Percentiles rank a stretch among this genome's conserved stretches.
phyloP scores from a whole-genome alignment of 2,797 vertebrate species.

The Sardinella longiceps region DNA sequence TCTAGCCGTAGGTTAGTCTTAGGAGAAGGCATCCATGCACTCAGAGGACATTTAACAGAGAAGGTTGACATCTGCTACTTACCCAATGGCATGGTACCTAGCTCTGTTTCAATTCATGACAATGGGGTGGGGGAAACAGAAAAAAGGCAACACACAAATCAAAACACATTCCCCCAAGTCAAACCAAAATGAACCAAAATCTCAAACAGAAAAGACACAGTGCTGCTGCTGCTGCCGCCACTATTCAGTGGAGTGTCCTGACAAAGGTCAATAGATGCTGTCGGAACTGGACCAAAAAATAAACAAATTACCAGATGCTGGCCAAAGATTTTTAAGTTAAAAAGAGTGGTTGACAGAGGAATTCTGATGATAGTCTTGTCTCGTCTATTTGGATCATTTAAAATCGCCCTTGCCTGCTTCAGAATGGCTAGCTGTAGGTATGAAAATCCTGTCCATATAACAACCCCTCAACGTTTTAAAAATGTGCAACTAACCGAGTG shows the following conservation, averaged over 20 bases:
- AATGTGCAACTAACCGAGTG: too few species aligned
- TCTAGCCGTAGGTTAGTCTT: conserved; percentile 71
- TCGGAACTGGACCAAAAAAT: neutral
- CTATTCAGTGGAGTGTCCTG: conserved; percentile 45
- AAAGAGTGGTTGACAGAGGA: too few species aligned
- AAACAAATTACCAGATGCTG: neutral
- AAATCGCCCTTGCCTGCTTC: too few species aligned
- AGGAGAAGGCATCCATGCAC: conserved; percentile 86
- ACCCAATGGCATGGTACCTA: conserved; percentile 94
- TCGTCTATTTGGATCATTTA: too few species aligned
- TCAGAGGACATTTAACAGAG: conserved; percentile 66
- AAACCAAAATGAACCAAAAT: conserved; percentile 34
- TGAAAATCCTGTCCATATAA: too few species aligned
- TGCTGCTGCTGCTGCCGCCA: conserved; percentile 50
- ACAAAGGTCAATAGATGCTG: conserved; percentile 57
- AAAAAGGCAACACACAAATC: conserved; percentile 89
- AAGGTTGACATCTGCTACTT: conserved; percentile 85
- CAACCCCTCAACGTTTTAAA: too few species aligned
- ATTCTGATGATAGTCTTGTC: too few species aligned
- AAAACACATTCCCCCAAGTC: conserved; percentile 77
- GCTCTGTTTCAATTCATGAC: conserved; percentile 89
- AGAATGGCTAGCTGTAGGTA: too few species aligned
- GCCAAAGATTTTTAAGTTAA: too few species aligned
- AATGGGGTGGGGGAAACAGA: conserved; percentile 72
- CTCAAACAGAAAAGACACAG: conserved; percentile 31